Conservation (phyloP, 2,113 vertebrate genomes). For the Trichechus manatus region DNA sequence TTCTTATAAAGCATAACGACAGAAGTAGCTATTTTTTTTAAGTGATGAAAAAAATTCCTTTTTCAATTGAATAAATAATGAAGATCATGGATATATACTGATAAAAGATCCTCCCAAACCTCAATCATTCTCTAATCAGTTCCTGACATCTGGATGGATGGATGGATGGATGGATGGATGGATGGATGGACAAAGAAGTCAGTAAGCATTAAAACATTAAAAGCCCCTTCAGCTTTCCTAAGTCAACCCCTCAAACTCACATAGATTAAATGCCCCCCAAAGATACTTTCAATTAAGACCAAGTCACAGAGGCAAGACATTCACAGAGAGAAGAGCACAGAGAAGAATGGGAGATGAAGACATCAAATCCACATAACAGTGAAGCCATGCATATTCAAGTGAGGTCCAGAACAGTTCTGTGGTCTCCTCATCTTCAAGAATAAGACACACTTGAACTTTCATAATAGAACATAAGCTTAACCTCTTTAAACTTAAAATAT, state of each 20-base stretch:
- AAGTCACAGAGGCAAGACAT: neutral
- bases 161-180: too few species aligned
- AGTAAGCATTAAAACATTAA: neutral
- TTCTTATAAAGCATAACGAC: neutral
- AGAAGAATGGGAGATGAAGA: neutral
- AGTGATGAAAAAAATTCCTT: neutral
- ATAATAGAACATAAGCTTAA: neutral
- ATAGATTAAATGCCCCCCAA: neutral
- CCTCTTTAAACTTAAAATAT: neutral
- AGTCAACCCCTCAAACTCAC: neutral
- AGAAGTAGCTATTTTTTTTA: neutral
- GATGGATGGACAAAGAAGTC: too few species aligned
- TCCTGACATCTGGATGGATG: neutral
- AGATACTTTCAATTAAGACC: neutral
- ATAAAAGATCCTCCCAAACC: neutral
- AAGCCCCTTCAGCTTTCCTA: neutral
- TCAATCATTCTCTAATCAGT: neutral
- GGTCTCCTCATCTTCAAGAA: neutral
- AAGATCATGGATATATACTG: neutral
- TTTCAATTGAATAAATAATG: constrained; percentile 29
- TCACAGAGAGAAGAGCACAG: neutral
- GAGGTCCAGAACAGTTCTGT: neutral
- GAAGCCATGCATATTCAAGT: accelerated
- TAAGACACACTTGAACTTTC: neutral
- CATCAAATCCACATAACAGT: neutral